These are phyloP conservation scores for Caenorhabditis sinica DNA, from an alignment of 2,888 invertebrate species.

Conservation along the genomic window DNA sequence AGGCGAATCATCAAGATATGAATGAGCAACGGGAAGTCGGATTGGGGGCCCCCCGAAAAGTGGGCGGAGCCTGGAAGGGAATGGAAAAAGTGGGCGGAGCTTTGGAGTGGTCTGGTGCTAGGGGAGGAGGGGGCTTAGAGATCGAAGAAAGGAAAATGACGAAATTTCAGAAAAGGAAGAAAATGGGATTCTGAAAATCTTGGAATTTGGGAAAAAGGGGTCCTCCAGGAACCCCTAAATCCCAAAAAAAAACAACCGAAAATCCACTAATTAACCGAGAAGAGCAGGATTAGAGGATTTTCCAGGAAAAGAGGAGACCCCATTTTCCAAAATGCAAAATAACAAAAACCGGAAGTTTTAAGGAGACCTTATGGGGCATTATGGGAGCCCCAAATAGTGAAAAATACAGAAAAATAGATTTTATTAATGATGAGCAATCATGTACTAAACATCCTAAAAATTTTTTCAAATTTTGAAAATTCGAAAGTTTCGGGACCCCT, in stretches of 20 bases:
- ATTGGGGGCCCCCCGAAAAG: background rate
- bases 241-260: background rate
- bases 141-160: slow-evolving; percentile 1
- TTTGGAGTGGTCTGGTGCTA: slow-evolving; percentile 13
- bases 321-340: background rate
- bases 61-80: slow-evolving; percentile 22
- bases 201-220: background rate
- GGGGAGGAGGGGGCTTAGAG: background rate
- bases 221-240: no score
- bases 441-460: no score
- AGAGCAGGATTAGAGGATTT: slow-evolving; percentile 13
- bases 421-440: no score
- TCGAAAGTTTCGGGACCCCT: background rate
- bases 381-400: no score
- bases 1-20: slow-evolving; percentile 65
- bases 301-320: background rate
- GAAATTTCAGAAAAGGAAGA: no score
- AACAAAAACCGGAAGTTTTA: background rate
- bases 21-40: slow-evolving; percentile 13
- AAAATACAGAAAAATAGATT: no score
- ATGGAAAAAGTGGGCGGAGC: slow-evolving; percentile 40
- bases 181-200: background rate
- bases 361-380: no score
- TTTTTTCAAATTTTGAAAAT: background rate
- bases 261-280: background rate